Percentiles rank a stretch among this genome's conserved stretches.
Conservation (phyloP, 2,113 vertebrate species). For the Spheniscus mendiculus region DNA sequence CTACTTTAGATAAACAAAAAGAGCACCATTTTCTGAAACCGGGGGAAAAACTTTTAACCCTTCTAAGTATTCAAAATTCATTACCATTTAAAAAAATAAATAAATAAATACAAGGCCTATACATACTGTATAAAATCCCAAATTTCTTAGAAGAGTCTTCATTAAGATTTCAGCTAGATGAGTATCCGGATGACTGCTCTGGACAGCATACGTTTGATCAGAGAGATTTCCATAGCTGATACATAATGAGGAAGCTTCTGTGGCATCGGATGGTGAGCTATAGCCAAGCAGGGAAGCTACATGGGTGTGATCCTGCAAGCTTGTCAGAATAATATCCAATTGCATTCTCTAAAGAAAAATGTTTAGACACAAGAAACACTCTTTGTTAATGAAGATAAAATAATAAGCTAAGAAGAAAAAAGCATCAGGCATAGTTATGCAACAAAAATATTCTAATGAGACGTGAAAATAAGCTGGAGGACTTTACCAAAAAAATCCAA, state of each 20-base stretch:
- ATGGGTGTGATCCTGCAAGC: conserved; percentile 96
- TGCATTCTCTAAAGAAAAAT: conserved; percentile 87
- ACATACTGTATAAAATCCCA: conserved; percentile 97
- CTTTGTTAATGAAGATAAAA: not conserved
- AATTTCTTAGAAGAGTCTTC: conserved; percentile 96
- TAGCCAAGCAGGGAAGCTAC: conserved; percentile 96
- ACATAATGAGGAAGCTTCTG: conserved; percentile 79
- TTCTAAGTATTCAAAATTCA: not conserved
- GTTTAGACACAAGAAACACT: not conserved
- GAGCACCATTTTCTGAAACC: not conserved
- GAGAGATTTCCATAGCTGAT: conserved; percentile 75
- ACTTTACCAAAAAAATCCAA: not conserved
- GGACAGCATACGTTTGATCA: conserved; percentile 77
- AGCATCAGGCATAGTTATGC: not conserved
- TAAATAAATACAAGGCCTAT: not conserved
- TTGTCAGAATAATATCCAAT: conserved; percentile 96
- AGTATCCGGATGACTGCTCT: conserved; percentile 89
- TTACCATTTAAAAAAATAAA: not conserved
- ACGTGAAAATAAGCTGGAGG: not conserved
- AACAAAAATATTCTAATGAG: not conserved
- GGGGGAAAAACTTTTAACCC: not conserved
- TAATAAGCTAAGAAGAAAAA: not conserved
- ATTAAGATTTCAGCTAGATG: conserved; percentile 97
- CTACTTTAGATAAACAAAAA: not conserved
- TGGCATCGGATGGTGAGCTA: conserved; percentile 87